Conservation (phyloP, 2,888 invertebrate genomes). For the Diarsia brunnea region DNA sequence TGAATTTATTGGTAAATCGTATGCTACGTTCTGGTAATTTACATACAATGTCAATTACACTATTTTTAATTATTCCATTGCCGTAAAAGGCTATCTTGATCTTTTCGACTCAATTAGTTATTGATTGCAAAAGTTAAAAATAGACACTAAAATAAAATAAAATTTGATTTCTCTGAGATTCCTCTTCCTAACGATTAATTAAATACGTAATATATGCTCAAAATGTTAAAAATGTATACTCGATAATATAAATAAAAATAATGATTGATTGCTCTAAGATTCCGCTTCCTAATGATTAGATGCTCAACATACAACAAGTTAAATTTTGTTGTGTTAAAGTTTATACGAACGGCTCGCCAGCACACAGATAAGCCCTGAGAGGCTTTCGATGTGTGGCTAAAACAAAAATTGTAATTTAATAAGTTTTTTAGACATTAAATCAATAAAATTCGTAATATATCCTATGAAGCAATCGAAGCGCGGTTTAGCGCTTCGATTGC, state of each 20-base stretch:
- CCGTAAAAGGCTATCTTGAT: not conserved
- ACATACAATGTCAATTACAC: slow-evolving; percentile 13
- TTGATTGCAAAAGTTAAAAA: not conserved
- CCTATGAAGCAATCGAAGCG: no score
- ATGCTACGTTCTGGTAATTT: slow-evolving; percentile 11
- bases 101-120: not conserved
- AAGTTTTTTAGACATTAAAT: no score
- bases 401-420: no score
- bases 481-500: not conserved
- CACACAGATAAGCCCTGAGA: no score
- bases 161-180: not conserved
- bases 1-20: slow-evolving; percentile 18
- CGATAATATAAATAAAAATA: no score
- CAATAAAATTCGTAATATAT: no score
- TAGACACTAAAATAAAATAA: not conserved
- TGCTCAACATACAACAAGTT: not conserved
- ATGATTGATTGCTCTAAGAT: no score
- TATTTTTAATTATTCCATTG: not conserved
- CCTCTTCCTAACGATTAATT: not conserved
- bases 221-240: no score
- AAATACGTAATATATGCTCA: no score
- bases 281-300: slow-evolving; percentile 1
- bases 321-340: no score
- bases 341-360: no score
- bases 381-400: no score